Base-by-base conservation (phyloP, 2,113 vertebrate genomes). In the Peromyscus maniculatus region DNA sequence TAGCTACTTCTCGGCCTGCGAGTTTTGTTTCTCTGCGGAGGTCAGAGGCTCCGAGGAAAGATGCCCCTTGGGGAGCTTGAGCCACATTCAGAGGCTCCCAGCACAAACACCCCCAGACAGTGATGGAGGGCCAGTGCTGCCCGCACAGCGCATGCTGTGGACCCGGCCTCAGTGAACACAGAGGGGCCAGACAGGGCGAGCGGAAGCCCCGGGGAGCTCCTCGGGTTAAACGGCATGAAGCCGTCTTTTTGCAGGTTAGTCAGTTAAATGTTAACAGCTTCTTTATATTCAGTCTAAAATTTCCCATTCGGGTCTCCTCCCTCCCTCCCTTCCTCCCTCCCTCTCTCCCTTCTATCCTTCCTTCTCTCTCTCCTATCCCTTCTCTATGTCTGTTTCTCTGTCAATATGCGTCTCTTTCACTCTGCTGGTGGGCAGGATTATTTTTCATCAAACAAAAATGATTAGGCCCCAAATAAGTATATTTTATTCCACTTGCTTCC, bases 1-100 rank as follows among this genome's bases (percentile, higher is more conserved):
- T 97, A 97, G 97, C 98, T 97, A 91, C 97, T 98, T 98, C 62
- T 75, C 94, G 95, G 98, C 93, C 97, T 98, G 96, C 83, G 96
- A 98, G 98, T 98, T 97, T 95, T 96, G 93, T 89, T 97, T 97
- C 95, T 97, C 98, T 95, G 97, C 1, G 0, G 97, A 93, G 98
- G 98, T 98, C 98, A 98, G 92, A 89, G 89, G 43, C 71, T 6
- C 67, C 49, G 94, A 94, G 97, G 91, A 97, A 95, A 96, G 83
- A 95, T 78, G 95, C 84, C 69, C 74, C 77, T 93, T 52, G 64
- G 91, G 96, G 83, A 89, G 67, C 31, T 8, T 0, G 87, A 88
- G 62, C 43, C 52, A n/a, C 52, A 66, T 84, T 87, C 69, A 72
- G 64, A 86, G 91, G 84, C 59, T 79, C 66, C 72, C 57, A 4